These are phyloP conservation scores for Epsilonema sp. DNA, from an alignment of 2,888 invertebrate genomes.

Conservation along the genomic window DNA sequence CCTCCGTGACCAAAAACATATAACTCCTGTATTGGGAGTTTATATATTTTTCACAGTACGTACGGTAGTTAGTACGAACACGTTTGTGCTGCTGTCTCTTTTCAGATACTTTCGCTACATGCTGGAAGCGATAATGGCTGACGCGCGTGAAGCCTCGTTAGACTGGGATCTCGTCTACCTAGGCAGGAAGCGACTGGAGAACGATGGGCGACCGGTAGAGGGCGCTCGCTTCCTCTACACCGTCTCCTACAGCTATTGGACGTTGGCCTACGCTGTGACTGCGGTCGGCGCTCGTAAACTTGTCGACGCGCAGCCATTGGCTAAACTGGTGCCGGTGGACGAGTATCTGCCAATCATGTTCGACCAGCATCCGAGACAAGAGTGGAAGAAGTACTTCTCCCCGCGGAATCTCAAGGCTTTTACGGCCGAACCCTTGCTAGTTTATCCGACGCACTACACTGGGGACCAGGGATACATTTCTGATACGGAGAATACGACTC, in stretches of 20 bases:
- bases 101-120: constrained; percentile 22
- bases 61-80: too few species aligned
- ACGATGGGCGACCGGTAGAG: constrained; percentile 12
- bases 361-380: constrained; percentile 61
- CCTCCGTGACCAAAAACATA: too few species aligned
- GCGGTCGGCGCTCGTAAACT: constrained; percentile 60
- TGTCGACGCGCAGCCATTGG: constrained; percentile 53
- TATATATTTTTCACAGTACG: too few species aligned
- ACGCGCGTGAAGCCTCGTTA: constrained; percentile 40
- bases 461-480: constrained; percentile 54
- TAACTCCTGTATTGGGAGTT: too few species aligned
- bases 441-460: constrained; percentile 82
- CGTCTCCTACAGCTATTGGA: constrained; percentile 82
- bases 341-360: constrained; percentile 91
- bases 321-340: constrained; percentile 74
- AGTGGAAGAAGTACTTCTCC: constrained; percentile 44
- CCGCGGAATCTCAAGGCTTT: constrained; percentile 58
- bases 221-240: constrained; percentile 19
- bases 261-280: constrained; percentile 69
- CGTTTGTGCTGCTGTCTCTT: too few species aligned
- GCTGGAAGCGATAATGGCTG: constrained; percentile 44
- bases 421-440: constrained; percentile 62
- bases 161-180: constrained; percentile 84
- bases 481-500: constrained; percentile 25
- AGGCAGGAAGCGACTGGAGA: constrained; percentile 60